phyloP scores from a whole-genome alignment of 1,140 invertebrate species.

The Vollenhovia emeryi region DNA sequence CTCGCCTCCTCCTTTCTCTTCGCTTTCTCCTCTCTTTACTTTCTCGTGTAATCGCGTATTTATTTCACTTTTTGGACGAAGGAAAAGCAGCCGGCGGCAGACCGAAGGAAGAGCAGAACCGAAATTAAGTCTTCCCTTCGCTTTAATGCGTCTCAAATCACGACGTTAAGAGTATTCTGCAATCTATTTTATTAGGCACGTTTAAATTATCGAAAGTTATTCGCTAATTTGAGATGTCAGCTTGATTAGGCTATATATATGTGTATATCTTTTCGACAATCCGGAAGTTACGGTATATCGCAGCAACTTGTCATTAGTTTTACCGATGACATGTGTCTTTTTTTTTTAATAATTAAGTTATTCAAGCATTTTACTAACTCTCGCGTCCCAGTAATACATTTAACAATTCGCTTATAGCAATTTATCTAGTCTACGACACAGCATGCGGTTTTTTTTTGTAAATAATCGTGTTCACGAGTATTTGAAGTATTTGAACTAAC shows the following conservation, averaged over 20 bases:
- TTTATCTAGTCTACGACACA: slow-evolving; percentile 44
- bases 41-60: background rate
- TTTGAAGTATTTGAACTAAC: background rate
- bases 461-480: slow-evolving; percentile 30
- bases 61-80: background rate
- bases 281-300: background rate
- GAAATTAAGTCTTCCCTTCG: background rate
- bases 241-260: background rate
- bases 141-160: background rate
- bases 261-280: background rate
- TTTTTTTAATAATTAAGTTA: background rate
- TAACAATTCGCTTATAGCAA: slow-evolving; percentile 21
- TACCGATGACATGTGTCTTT: background rate
- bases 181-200: background rate
- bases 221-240: background rate
- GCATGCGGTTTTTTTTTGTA: slow-evolving; percentile 47
- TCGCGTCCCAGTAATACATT: background rate
- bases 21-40: background rate
- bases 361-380: background rate
- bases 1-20: background rate
- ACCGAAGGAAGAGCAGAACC: background rate
- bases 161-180: background rate
- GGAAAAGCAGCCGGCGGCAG: background rate
- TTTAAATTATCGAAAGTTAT: background rate
- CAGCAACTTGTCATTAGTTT: background rate